Evolutionary conservation across 1,140 invertebrate species (phyloP), one percentile per base, ranked within the genome.

Genomic region (Dysdera silvatica): DNA sequence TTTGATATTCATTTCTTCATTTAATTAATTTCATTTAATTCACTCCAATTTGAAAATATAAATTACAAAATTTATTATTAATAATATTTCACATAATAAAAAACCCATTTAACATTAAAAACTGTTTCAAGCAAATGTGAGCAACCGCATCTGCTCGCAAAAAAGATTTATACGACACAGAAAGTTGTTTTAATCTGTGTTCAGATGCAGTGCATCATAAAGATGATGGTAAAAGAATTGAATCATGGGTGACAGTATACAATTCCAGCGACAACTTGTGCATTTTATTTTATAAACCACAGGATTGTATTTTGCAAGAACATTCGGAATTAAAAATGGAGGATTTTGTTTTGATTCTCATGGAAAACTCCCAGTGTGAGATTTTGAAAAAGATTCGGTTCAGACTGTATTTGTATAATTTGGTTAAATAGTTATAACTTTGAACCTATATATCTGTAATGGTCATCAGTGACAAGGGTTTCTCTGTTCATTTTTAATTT

Each of bases 401-500:
- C 52, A 6, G 33, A 54, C 28, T 54, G 33, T 26, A 18, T 54
- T 14, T 54, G 52, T 37, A 12, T 54, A 6, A 35, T 24, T 29
- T 32, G 33, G 16, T 23, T 54, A 24, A 54, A 54, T 54, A 37
- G 18, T 10, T 54, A 54, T 54, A 1, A n/a, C 8, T 54, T 54
- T 54, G 33, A 54, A 40, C 6, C 41, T 2, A 54, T 54, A n/a
- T n/a, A 37, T 40, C 33, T 1, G 8, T 54, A 16, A 4, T 54
- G 1, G 10, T 18, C 3, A 35, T 57, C 20, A n/a, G 32, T 45
- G 41, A 57, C 24, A 57, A 57, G 54, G 54, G 2, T 57, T 57
- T 31, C 26, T 41, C 4, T 43, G 23, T 45, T 37, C 2, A 20
- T 57, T 57, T 57, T 8, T 45, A 18, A 31, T 57, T 7, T 43